Conservation (phyloP, 1,140 invertebrate genomes). For the Micrasema minimum region DNA sequence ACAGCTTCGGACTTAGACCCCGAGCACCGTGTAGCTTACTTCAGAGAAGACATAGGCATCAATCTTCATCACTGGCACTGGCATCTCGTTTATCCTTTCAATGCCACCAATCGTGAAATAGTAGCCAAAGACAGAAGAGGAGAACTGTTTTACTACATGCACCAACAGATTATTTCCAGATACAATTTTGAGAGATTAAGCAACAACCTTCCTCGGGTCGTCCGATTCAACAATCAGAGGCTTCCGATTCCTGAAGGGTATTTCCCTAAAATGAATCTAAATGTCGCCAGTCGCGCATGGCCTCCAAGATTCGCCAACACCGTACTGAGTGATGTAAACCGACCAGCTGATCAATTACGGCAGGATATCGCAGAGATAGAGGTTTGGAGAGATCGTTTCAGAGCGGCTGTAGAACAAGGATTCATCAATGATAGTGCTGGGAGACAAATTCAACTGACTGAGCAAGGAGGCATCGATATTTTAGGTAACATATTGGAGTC, state of each 20-base stretch:
- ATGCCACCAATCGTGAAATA: conserved; percentile 67
- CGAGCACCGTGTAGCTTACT: conserved; percentile 81
- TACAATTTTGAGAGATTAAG: conserved; percentile 78
- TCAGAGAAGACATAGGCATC: conserved; percentile 78
- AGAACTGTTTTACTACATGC: conserved; percentile 84
- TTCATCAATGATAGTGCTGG: conserved; percentile 66
- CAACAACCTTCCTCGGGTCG: conserved; percentile 70
- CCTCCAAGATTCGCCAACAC: conserved; percentile 67
- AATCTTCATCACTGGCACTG: conserved; percentile 88
- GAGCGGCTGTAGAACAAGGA: conserved; percentile 78
- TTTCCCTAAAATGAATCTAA: conserved; percentile 77
- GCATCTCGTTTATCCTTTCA: conserved; percentile 83
- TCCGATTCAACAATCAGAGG: conserved; percentile 69
- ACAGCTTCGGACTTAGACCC: conserved; percentile 78
- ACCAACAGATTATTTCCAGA: conserved; percentile 76
- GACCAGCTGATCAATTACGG: conserved; percentile 73
- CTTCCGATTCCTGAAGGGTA: conserved; percentile 76
- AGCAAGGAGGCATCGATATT: conserved; percentile 79
- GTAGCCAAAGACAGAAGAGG: conserved; percentile 78
- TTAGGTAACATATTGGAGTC: conserved; percentile 84
- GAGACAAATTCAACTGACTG: conserved; percentile 69
- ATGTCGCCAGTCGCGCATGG: conserved; percentile 63
- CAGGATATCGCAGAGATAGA: conserved; percentile 76
- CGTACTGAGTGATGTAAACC: conserved; percentile 71
- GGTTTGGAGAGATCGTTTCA: conserved; percentile 79